Percentiles rank a stretch among this genome's conserved stretches.
Conservation (phyloP, 2,797 vertebrate genomes). For the Ibycter americanus region DNA sequence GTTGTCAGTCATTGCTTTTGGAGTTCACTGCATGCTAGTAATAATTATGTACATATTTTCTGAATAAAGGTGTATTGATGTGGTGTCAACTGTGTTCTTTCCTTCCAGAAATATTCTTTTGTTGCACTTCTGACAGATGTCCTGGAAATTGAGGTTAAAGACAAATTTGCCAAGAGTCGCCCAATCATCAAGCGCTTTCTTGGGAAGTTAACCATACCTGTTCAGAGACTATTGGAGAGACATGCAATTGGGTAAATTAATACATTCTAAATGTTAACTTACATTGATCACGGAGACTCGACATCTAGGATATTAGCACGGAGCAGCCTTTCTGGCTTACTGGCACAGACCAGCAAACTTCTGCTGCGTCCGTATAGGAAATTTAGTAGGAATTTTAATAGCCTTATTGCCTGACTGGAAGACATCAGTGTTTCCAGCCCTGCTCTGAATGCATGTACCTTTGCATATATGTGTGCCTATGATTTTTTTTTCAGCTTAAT, state of each 20-base stretch:
- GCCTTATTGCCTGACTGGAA: neutral
- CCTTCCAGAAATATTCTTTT: conserved; percentile 94
- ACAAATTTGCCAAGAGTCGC: conserved; percentile 98
- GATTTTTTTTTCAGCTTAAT: neutral
- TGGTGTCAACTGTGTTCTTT: conserved; percentile 39
- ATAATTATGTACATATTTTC: neutral
- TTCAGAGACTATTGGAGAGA: conserved; percentile 93
- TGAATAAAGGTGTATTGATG: conserved; percentile 41
- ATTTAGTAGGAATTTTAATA: neutral
- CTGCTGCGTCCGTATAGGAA: neutral
- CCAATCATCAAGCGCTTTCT: conserved; percentile 98
- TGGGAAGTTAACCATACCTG: conserved; percentile 93
- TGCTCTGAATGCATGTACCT: neutral
- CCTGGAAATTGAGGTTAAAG: conserved; percentile 97
- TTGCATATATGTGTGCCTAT: neutral
- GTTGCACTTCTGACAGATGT: conserved; percentile 98
- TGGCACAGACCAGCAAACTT: neutral
- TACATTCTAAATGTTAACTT: neutral
- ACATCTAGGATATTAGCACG: neutral
- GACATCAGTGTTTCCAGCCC: neutral
- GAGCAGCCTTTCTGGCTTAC: neutral
- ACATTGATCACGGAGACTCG: neutral
- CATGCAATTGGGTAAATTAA: conserved; percentile 87
- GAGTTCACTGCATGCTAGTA: neutral
- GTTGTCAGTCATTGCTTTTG: neutral